Base-by-base conservation (phyloP, 2,888 invertebrate species). In the Zygogramma bicolorata region DNA sequence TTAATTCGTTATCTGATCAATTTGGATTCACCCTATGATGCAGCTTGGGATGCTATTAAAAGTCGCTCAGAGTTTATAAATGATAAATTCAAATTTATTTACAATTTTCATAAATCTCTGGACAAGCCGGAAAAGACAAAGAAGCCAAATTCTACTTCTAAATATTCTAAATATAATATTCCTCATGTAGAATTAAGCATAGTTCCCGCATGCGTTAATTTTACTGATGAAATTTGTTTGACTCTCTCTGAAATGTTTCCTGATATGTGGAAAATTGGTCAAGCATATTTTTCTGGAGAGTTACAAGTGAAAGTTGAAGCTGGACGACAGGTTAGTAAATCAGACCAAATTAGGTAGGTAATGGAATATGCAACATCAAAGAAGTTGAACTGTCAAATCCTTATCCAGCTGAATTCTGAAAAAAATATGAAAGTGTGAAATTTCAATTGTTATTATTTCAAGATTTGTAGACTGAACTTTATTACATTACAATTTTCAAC, bases 211-310 rank as follows among this genome's bases (percentile, higher is more conserved):
- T 90, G 93, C 75, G 93, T 95, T 3, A 87, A 92, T 70, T 96
- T 95, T 84, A 79, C 76, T 0, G 95, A 96, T 84, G 94, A 94
- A 82, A 88, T 96, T 34, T 93, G 94, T 74, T 92, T 93, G 68
- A 90, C 94, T 73, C 90, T 96, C 46, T 90, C 92, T 1, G 92
- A 92, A 69, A 91, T 93, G 75, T 91, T 98, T 84, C 95, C 96
- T 34, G 96, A 98, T 86, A 90, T 99, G 81, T 99, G 98, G 98
- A 95, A 97, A 84, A 91, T 99, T 0, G 98, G 98, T 0, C 93
- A 97, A 83, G 93, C 96, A 42, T 99, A 99, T 89, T 97, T 98
- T 86, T 94, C 94, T 3, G 96, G 95, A 6, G 95, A 97, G 84
- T 88, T 97, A 68, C 92, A 93, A 80, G 92, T 94, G 0, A 92